Evolutionary conservation across 2,888 invertebrate species (phyloP), one percentile per base, ranked within the genome.

Genomic region (Drosophila testacea): DNA sequence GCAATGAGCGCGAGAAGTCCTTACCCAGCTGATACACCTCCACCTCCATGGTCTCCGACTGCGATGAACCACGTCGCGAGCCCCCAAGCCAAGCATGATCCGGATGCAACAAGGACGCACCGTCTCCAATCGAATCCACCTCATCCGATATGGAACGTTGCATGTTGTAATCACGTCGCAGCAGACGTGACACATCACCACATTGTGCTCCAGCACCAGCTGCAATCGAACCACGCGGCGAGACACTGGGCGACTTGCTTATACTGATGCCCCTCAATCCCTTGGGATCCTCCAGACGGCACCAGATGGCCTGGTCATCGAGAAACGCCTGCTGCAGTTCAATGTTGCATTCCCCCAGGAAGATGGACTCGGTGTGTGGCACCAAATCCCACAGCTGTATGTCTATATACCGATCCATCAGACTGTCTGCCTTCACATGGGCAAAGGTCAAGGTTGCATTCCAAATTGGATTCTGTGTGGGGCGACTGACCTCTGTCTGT

Each of bases 281-380:
- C 69, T 95, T 93, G 0, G 96, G 96, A 92, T 97, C 97, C 86
- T 97, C 97, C 57, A 97, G 93, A 6, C 97, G 95, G 93, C 97
- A 98, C 97, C 98, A 98, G 50, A 97, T 95, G 0, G 97, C 96
- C 64, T 97, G 95, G 92, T 97, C 97, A 88, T 97, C 96, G 32
- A 97, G 94, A 89, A 97, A 96, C 4, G 97, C 97, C 91, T 96
- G 96, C 86, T 93, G 92, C 78, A 93, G 78, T 70, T 93, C 93
- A 34, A 95, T 95, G 50, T 95, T 95, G 92, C 96, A 96, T 91
- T 96, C 96, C 90, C 96, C 97, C 28, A 97, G 94, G 79, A 97
- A 96, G 56, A 96, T 95, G 62, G 96, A 96, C 81, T 97, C 97
- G 60, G 96, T 95, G 81, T 96, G 96, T 0, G 97, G 96, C 80